These are phyloP conservation scores for Pyrocoelia pectoralis DNA, from an alignment of 2,888 invertebrate genomes.

Conservation along the genomic window DNA sequence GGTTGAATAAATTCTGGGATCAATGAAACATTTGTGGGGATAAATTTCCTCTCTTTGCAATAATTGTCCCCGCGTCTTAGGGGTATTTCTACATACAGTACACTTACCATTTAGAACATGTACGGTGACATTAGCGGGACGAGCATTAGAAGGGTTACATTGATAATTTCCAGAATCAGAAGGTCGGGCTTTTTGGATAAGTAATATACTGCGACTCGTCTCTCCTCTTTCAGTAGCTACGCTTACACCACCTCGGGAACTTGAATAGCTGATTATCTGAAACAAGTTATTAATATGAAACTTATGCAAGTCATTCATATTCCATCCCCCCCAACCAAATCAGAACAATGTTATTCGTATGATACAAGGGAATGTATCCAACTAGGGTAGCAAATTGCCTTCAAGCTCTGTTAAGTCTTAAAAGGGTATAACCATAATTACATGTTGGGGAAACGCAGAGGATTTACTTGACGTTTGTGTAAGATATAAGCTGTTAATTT, in stretches of 20 bases:
- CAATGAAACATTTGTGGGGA: constrained; percentile 15
- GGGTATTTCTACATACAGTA: not conserved
- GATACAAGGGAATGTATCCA: not conserved
- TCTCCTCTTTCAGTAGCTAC: constrained; percentile 92
- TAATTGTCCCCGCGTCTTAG: constrained; percentile 16
- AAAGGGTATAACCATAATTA: constrained; percentile 32
- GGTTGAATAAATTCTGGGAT: constrained; percentile 8
- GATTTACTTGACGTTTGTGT: constrained; percentile 5
- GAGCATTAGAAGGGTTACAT: constrained; percentile 93
- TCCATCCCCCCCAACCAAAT: constrained; percentile 16
- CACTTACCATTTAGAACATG: constrained; percentile 92
- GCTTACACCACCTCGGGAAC: constrained; percentile 88
- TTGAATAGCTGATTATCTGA: constrained; percentile 95
- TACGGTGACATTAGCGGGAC: constrained; percentile 88
- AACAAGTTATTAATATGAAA: constrained; percentile 42
- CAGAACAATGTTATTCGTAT: constrained; percentile 4
- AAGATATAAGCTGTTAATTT: constrained; percentile 4
- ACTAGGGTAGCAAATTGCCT: constrained; percentile 17
- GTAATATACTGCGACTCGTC: constrained; percentile 87
- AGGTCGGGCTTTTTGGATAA: constrained; percentile 87
- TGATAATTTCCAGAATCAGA: constrained; percentile 91
- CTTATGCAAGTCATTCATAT: not conserved
- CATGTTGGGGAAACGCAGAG: constrained; percentile 16
- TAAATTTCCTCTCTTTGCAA: constrained; percentile 14
- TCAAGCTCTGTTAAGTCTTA: constrained; percentile 23